phyloP scores from a whole-genome alignment of 2,113 vertebrate species.

The Crotalus viridis region DNA sequence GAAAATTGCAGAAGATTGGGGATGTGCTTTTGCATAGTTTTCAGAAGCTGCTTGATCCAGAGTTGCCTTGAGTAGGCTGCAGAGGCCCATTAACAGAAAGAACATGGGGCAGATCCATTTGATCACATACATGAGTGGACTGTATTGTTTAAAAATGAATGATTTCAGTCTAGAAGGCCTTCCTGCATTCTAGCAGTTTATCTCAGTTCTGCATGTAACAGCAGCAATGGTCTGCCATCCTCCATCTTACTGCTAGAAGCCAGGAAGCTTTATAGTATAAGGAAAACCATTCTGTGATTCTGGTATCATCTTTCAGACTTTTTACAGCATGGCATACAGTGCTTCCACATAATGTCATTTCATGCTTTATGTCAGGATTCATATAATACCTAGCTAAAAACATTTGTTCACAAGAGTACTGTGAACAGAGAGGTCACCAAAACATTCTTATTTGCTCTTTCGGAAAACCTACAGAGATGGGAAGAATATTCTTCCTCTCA shows the following conservation, averaged over 20 bases:
- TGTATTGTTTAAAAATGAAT: too few species aligned
- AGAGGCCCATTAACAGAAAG: too few species aligned
- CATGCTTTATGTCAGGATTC: slow-evolving; percentile 5
- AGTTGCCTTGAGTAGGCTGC: too few species aligned
- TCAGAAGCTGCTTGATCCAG: too few species aligned
- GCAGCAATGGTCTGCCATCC: neutral
- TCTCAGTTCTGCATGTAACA: neutral
- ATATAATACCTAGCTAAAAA: slow-evolving; percentile 15
- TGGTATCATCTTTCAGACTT: slow-evolving; percentile 1
- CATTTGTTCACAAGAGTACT: neutral
- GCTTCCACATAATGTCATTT: neutral
- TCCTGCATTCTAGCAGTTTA: neutral
- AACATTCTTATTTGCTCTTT: neutral
- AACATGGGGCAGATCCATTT: too few species aligned
- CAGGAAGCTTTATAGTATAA: neutral
- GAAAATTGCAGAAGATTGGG: neutral
- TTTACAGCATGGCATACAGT: neutral
- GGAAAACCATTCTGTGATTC: neutral
- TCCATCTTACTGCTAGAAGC: neutral
- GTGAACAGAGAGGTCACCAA: neutral
- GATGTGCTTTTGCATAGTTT: too few species aligned
- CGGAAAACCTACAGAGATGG: neutral
- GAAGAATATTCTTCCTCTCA: neutral
- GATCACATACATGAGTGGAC: too few species aligned
- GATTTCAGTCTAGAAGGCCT: neutral